Evolutionary conservation across 1,140 invertebrate species (phyloP).

Genomic region (Hylaeus volcanicus): DNA sequence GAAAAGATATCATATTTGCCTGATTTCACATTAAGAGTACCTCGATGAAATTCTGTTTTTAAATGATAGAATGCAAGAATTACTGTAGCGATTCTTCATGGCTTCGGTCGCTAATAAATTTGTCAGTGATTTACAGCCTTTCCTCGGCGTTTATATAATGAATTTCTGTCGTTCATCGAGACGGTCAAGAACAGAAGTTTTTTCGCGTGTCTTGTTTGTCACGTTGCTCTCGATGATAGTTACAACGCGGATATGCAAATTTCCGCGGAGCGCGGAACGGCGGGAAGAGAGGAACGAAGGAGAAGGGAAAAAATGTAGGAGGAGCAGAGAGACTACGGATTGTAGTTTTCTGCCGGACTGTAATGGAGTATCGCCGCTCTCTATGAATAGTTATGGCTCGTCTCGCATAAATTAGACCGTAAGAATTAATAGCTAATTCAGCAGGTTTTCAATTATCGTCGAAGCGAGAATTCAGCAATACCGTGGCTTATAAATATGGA

Average conservation of each 20-base stretch:
- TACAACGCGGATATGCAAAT: conserved; percentile 40
- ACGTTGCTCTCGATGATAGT: conserved; percentile 23
- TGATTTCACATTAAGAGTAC: too few species aligned
- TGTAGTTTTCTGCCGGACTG: conserved; percentile 31
- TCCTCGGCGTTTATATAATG: neutral
- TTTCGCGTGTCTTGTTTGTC: conserved; percentile 13
- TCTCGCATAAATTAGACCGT: conserved; percentile 60
- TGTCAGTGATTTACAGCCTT: neutral
- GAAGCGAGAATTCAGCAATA: conserved; percentile 52
- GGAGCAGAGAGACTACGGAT: conserved; percentile 42
- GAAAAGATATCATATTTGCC: too few species aligned
- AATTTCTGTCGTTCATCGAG: neutral
- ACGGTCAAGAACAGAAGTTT: neutral
- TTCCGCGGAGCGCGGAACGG: neutral
- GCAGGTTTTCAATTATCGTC: conserved; percentile 60
- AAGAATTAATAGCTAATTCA: conserved; percentile 64
- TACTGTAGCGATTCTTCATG: neutral
- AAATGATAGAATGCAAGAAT: too few species aligned
- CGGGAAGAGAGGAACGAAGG: conserved; percentile 25
- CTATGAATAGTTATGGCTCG: conserved; percentile 64
- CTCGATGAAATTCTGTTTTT: too few species aligned
- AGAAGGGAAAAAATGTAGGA: neutral
- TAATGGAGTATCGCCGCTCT: conserved; percentile 40
- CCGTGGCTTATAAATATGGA: conserved; percentile 59
- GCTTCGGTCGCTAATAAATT: neutral